These are phyloP conservation scores for Temnothorax unifasciatus DNA, from an alignment of 2,888 invertebrate species.

Conservation along the genomic window DNA sequence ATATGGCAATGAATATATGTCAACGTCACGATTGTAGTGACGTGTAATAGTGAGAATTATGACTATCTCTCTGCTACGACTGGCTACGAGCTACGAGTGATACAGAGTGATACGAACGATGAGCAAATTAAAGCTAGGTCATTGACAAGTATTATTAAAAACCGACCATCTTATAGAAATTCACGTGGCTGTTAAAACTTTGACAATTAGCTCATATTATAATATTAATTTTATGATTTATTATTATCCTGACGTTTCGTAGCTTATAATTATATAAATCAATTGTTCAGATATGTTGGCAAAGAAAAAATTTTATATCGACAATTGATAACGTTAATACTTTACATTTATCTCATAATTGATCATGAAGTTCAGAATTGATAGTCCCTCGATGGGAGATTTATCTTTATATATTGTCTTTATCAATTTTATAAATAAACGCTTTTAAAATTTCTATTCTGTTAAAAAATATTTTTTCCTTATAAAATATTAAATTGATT, in stretches of 20 bases:
- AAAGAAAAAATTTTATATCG: not conserved
- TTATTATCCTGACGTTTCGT: not conserved
- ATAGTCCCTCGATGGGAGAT: not conserved
- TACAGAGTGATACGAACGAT: not conserved
- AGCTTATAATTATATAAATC: not conserved
- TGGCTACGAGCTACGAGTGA: too few relatives aligned
- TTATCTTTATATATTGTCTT: not conserved
- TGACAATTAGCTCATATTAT: not conserved
- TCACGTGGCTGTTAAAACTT: not conserved
- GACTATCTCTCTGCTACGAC: too few relatives aligned
- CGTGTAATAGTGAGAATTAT: not conserved
- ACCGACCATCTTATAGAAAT: not conserved
- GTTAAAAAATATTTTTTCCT: not conserved
- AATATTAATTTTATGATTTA: not conserved
- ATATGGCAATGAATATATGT: not conserved
- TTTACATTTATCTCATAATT: not conserved
- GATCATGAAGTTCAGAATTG: not conserved
- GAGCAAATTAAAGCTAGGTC: not conserved
- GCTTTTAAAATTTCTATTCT: not conserved
- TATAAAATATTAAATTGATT: constrained; percentile 1
- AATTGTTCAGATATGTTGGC: not conserved
- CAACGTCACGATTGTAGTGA: constrained; percentile 24
- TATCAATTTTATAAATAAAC: not conserved
- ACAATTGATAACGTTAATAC: not conserved
- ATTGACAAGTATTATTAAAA: not conserved